Evolutionary conservation across 2,113 vertebrate genomes (phyloP), one percentile per base, ranked within the genome.

Genomic region (Nyctibius bracteatus): DNA sequence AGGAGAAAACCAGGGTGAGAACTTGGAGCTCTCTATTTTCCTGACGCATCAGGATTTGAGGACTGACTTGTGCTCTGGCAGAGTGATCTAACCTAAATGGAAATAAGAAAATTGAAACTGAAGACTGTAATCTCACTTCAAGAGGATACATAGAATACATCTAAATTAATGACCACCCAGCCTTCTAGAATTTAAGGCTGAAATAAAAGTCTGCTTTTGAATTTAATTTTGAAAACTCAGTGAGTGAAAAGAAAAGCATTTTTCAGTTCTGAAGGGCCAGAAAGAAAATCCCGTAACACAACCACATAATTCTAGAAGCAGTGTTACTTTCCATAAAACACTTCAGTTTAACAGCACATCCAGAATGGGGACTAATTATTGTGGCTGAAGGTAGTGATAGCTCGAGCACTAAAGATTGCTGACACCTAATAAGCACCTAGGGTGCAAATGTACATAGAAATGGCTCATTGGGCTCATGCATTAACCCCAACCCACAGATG

Each of bases 91-190:
- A 93, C 90, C 88, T 82, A 95, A 81, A 81, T 66, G 62, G 81
- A 91, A 89, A 91, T 77, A 68, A 89, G 86, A 89, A 95, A 95
- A 92, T 35, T 91, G 83, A 86, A 95, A 94, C 44, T 39, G 73
- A 91, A 83, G 61, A 67, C 61, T 78, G 27, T 52, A 68, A 94
- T 91, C 70, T 82, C 35, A 19, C 49, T 89, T 82, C 54, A 55
- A 73, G 47, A 90, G 43, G 37, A 80, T 47, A 63, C 10, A 54
- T 61, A 55, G 92, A 63, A 91, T 31, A 81, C 37, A 91, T 21
- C 46, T 75, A 57, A 79, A 37, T 46, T 58, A 90, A 91, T 39
- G 41, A 92, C 62, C 31, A 81, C 2, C 6, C 19, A 80, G 14
- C 37, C 75, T 84, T 81, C 65, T 68, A 44, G 46, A 91, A 95